Base-by-base conservation (phyloP, 2,888 invertebrate species). In the Helleia helle region DNA sequence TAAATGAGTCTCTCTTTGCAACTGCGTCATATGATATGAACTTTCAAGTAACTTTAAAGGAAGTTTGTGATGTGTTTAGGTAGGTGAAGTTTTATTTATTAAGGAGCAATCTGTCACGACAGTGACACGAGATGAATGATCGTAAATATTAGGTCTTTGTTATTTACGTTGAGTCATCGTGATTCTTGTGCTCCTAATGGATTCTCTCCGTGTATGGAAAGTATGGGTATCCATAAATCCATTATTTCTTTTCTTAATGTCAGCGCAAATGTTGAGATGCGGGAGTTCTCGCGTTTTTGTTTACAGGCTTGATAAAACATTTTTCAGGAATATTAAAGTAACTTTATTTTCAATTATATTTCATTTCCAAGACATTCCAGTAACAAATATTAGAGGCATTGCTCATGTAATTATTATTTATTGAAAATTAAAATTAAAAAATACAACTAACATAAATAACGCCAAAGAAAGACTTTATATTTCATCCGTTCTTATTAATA, bases 1-100 rank as follows among this genome's bases (percentile, higher is more conserved):
- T 67, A 74, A 79, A 76, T 77, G 71, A 76, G 77, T 76, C 63
- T 65, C 60, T 67, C 59, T 62, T 59, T 24, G 54, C 55, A 63
- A 65, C 41, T 41, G 28, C 38, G 25, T 27, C 25, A 41, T 27
- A 48, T 51, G 51, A 34, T 40, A 37, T 42, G 39, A 48, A 48
- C 36, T 48, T 42, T 40, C 25, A 42, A 45, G 28, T 26, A 51
- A 49, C 46, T 46, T 45, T 37, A 9, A 39, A 31, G 31, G 43
- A 50, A 54, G 48, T 56, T 54, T 46, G 54, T 54, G 53, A 54
- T 51, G 57, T 52, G 49, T 46, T 47, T 56, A 56, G 61, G 61
- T 61, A 56, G 47, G 61, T 61, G 22, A 36, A 43, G 41, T 48
- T 48, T 48, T 44, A 44, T 48, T 50, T 48, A 43, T 51, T 51